These are phyloP conservation scores for Tipula vernalis DNA, from an alignment of 2,888 invertebrate species.

Conservation along the genomic window DNA sequence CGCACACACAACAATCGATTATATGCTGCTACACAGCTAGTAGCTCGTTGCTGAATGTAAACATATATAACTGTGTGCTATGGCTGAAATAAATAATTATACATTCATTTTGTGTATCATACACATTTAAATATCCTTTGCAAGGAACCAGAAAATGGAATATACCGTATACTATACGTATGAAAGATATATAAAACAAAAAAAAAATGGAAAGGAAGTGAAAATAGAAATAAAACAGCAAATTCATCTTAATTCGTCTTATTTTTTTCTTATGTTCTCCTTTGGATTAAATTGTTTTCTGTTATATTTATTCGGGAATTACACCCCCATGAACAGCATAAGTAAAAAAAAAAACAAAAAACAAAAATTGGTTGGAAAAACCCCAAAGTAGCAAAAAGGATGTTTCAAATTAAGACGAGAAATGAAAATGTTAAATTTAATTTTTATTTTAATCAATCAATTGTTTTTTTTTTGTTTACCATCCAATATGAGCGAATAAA, in stretches of 20 bases:
- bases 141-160: neutral
- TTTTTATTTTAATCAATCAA: constrained; percentile 4
- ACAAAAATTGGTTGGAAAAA: neutral
- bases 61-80: neutral
- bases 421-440: neutral
- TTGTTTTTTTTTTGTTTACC: neutral
- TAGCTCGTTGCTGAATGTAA: neutral
- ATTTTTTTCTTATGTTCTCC: neutral
- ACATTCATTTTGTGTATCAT: neutral
- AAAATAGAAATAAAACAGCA: neutral
- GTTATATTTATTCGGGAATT: neutral
- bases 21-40: neutral
- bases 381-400: neutral
- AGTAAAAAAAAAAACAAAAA: neutral
- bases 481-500: neutral
- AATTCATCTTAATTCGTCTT: constrained; percentile 4
- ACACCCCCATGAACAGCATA: neutral
- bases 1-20: neutral
- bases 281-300: neutral
- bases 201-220: neutral
- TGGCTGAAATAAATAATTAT: neutral
- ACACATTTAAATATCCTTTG: neutral
- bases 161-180: neutral
- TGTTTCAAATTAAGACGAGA: neutral
- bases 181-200: neutral